These are phyloP conservation scores for Petrocephalus schoutedeni DNA, from an alignment of 2,797 vertebrate species.

Conservation along the genomic window DNA sequence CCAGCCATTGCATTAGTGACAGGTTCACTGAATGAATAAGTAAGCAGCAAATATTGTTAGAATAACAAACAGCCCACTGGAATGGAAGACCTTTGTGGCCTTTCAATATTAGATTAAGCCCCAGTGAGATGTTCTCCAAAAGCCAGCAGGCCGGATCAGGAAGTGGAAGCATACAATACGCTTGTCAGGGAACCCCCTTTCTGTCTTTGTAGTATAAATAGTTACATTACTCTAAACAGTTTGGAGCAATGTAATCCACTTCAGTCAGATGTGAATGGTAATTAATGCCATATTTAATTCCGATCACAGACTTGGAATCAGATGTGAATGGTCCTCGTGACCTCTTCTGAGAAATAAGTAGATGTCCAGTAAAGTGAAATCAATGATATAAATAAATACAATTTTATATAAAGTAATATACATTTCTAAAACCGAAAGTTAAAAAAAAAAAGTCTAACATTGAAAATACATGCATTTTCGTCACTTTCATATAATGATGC, in stretches of 20 bases:
- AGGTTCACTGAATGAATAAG: constrained; percentile 56
- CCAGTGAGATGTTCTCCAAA: not conserved
- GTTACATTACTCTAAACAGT: not conserved
- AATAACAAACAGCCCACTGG: constrained; percentile 58
- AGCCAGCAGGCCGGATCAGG: too few species aligned
- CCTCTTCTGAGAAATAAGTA: not conserved
- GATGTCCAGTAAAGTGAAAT: not conserved
- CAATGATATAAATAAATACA: not conserved
- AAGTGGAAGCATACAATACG: not conserved
- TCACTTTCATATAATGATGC: not conserved
- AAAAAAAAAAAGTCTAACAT: not conserved
- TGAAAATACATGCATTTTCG: not conserved
- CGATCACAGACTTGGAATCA: not conserved
- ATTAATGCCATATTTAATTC: not conserved
- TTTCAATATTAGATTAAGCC: constrained; percentile 62
- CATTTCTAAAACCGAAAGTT: not conserved
- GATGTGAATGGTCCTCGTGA: not conserved
- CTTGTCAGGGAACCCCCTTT: not conserved
- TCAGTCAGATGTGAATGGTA: not conserved
- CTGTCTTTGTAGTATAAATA: not conserved
- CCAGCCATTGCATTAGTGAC: constrained; percentile 50
- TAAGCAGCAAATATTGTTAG: constrained; percentile 56
- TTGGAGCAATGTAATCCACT: not conserved
- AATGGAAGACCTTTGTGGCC: constrained; percentile 48
- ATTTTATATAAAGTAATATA: not conserved